Base-by-base conservation (phyloP, 2,888 invertebrate genomes). In the Chelonus formosanus region DNA sequence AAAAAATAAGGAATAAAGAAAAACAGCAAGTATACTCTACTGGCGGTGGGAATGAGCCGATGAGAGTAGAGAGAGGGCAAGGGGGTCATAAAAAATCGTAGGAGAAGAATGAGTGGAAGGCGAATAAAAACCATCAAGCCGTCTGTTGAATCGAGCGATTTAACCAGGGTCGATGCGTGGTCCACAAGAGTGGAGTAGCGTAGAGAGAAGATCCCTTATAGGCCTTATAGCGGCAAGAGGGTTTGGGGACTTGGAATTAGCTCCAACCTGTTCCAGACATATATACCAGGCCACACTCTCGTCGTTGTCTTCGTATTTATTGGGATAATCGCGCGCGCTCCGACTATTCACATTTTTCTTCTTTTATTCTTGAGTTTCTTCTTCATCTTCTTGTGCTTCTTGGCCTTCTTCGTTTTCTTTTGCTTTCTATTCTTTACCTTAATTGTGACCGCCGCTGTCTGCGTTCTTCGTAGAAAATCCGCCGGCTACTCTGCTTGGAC, bases 271-370 rank as follows among this genome's bases (percentile, higher is more conserved):
- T 80, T 32, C 74, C 77, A 74, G 74, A 63, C 69, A 74, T 52
- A 48, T 61, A 57, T 52, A 36, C 56, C 31, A 67, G n/a, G 31
- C 43, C 54, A 58, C 55, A 48, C 58, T 65, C 74, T 78, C 77
- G 77, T 78, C 76, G 80, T 82, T 80, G 80, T 82, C 82, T 83
- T 82, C 78, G 82, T 82, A 82, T 83, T 83, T 83, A 83, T 83
- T 80, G 81, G 78, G 78, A 79, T 81, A 80, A 76, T 76, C 71
- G 62, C 58, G 65, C 69, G 62, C 63, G 48, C 65, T 58, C 65
- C 55, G 60, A 48, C 68, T 65, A 59, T 58, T 56, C 53, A 65
- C 43, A 40, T 50, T 57, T 52, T 66, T 61, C 34, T 54, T 55
- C 52, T 64, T 56, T 58, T 50, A 44, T 66, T 66, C 47, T 65